phyloP scores from a whole-genome alignment of 2,797 vertebrate species.

The Muraenolepis orangiensis region DNA sequence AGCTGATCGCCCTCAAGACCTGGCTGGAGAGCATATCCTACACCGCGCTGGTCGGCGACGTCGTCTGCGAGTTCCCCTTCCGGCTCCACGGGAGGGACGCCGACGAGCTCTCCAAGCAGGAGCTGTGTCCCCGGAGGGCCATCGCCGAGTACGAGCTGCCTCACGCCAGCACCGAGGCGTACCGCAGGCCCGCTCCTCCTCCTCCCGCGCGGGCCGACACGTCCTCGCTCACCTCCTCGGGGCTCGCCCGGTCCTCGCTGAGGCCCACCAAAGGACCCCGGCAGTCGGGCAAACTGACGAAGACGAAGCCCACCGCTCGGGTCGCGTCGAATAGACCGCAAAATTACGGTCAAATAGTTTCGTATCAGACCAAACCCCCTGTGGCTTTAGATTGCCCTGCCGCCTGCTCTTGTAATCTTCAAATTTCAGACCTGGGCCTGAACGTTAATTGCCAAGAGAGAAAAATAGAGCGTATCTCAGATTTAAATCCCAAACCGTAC shows the following conservation, averaged over 20 bases:
- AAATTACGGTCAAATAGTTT: slow-evolving; percentile 91
- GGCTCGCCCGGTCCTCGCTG: slow-evolving; percentile 85
- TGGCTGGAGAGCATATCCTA: slow-evolving; percentile 98
- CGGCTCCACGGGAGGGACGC: slow-evolving; percentile 92
- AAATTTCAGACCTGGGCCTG: slow-evolving; percentile 95
- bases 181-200: slow-evolving; percentile 84
- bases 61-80: slow-evolving; percentile 97
- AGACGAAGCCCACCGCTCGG: slow-evolving; percentile 85
- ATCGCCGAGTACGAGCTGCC: slow-evolving; percentile 94
- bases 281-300: slow-evolving; percentile 86
- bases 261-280: slow-evolving; percentile 89
- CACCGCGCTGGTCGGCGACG: slow-evolving; percentile 90
- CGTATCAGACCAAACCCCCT: slow-evolving; percentile 97
- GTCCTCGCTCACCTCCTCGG: slow-evolving; percentile 85
- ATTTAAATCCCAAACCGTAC: slow-evolving; percentile 94
- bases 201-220: slow-evolving; percentile 82
- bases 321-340: slow-evolving; percentile 84
- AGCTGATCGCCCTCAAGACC: slow-evolving; percentile 92
- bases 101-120: slow-evolving; percentile 94
- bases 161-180: slow-evolving; percentile 85
- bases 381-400: slow-evolving; percentile 97
- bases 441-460: slow-evolving; percentile 98
- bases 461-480: slow-evolving; percentile 90
- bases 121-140: slow-evolving; percentile 91
- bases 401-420: slow-evolving; percentile 94